Evolutionary conservation across 2,888 invertebrate species (phyloP).

Genomic region (Electrophaes corylata): DNA sequence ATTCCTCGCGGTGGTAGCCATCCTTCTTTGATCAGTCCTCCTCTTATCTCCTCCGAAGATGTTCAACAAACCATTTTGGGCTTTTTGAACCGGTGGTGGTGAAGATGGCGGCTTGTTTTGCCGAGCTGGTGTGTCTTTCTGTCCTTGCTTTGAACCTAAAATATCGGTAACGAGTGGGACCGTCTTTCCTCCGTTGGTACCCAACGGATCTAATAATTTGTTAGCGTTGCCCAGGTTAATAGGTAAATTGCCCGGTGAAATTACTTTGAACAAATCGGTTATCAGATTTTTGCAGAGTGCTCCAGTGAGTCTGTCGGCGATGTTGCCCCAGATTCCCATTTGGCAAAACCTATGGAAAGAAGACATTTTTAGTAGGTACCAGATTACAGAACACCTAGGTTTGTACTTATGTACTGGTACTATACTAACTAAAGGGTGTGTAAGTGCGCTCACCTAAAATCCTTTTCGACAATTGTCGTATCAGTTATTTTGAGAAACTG

Average conservation of each 20-base stretch:
- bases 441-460: conserved; percentile 75
- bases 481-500: conserved; percentile 66
- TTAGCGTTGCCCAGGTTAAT: conserved; percentile 1
- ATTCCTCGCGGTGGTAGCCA: too few species aligned
- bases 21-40: neutral
- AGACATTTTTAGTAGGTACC: neutral
- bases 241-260: conserved; percentile 15
- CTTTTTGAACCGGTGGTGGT: neutral
- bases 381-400: too few species aligned
- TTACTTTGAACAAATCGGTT: conserved; percentile 50
- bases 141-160: conserved; percentile 7
- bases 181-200: neutral
- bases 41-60: conserved; percentile 19
- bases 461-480: conserved; percentile 59
- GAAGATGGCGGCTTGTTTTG: conserved; percentile 3
- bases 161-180: conserved; percentile 22
- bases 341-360: conserved; percentile 83
- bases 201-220: conserved; percentile 2
- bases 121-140: neutral
- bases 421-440: too few species aligned
- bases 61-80: conserved; percentile 7
- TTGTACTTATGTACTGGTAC: too few species aligned
- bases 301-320: conserved; percentile 83
- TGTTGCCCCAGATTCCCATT: conserved; percentile 88
- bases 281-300: conserved; percentile 78